phyloP scores from a whole-genome alignment of 2,797 vertebrate genomes.

The Galago senegalensis region DNA sequence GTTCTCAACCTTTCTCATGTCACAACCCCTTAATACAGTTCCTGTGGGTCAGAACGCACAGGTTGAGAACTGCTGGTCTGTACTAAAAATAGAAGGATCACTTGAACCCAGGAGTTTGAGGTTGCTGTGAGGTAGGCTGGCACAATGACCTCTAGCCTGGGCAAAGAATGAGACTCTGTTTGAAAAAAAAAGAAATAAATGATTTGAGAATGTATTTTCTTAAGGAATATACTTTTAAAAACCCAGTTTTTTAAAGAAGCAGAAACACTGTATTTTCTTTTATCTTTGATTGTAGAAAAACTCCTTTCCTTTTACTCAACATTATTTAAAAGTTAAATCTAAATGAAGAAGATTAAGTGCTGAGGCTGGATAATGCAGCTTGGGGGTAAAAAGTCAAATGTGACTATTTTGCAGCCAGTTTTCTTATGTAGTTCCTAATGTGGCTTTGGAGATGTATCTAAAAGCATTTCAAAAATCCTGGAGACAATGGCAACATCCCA shows the following conservation, averaged over 20 bases:
- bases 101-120: no score
- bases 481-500: background rate
- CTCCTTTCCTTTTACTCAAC: background rate
- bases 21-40: no score
- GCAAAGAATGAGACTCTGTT: no score
- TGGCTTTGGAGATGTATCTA: background rate
- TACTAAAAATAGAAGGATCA: no score
- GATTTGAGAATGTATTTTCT: background rate
- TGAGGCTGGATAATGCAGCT: background rate
- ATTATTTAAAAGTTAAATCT: slow-evolving; percentile 59
- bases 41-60: no score
- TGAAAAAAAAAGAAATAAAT: no score
- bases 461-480: slow-evolving; percentile 24
- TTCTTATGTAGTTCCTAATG: background rate
- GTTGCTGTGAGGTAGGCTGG: no score
- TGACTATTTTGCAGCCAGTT: background rate
- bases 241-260: background rate
- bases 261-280: background rate
- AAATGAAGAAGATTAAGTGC: slow-evolving; percentile 7
- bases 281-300: background rate
- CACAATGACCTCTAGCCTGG: no score
- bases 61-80: no score
- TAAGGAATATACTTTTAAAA: background rate
- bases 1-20: no score
- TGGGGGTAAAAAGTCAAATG: background rate